Evolutionary conservation across 2,888 invertebrate species (phyloP), one percentile per base, ranked within the genome.

Genomic region (Hoplodrina ambigua): DNA sequence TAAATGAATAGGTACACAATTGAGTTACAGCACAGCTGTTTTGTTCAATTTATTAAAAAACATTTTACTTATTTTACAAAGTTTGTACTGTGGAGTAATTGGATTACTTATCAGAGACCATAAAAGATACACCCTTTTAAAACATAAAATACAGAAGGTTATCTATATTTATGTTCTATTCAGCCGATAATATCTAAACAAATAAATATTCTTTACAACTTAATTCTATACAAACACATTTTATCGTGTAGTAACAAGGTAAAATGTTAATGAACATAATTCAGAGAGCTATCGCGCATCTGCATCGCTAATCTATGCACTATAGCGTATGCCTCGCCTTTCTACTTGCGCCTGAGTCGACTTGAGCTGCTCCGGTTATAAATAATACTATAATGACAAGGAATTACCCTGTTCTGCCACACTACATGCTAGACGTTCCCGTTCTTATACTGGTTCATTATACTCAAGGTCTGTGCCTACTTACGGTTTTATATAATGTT

Each of bases 311-410:
- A 80, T 89, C 88, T 90, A 84, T 89, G 88, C 50, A 74, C 65
- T 80, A 75, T 69, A 74, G 80, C 80, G 86, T 89, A 87, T 88
- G 88, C 88, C 82, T 84, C 81, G 85, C 86, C 85, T 87, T 85
- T 89, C 87, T 85, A 86, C 86, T 74, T 88, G 90, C 89, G 90
- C 89, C 84, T 80, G 89, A 81, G 86, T 81, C 77, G 86, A 89
- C 87, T 83, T 84, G 88, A 84, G 85, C 77, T 81, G 87, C 89
- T 86, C 89, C 82, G 91, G 91, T 92, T 95, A 95, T 95, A 94
- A 95, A 94, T 95, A 95, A 94, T 93, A 90, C 90, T 84, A 89
- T 95, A 95, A 95, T 95, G 95, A 95, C 95, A 94, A 95, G 94
- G 92, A 94, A 94, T 95, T 95, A 94, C 94, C 90, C 90, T 91